These are phyloP conservation scores for Sphaeridia pumilis DNA, from an alignment of 2,888 invertebrate genomes.

Conservation along the genomic window DNA sequence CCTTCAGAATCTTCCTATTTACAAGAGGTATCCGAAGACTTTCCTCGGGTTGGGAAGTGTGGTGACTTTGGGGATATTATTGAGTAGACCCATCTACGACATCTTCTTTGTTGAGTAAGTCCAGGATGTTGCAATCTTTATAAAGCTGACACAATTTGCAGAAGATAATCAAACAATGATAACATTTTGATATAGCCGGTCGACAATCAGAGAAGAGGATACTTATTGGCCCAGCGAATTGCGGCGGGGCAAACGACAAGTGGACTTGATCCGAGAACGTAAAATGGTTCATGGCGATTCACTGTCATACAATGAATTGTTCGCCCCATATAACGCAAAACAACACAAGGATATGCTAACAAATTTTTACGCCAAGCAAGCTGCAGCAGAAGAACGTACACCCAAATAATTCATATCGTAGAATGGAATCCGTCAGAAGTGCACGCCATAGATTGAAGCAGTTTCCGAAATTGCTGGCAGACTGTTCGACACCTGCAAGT, in stretches of 20 bases:
- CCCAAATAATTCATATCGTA: neutral
- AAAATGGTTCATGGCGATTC: neutral
- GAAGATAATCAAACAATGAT: too few relatives aligned
- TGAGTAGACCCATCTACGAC: constrained; percentile 62
- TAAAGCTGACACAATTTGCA: too few relatives aligned
- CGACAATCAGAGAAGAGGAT: too few relatives aligned
- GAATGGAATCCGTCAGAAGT: constrained; percentile 68
- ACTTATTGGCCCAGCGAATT: constrained; percentile 22
- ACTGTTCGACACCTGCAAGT: constrained; percentile 57
- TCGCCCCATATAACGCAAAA: neutral
- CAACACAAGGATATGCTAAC: neutral
- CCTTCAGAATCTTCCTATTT: constrained; percentile 16
- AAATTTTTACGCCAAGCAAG: neutral
- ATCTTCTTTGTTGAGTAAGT: constrained; percentile 42
- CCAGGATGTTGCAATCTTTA: too few relatives aligned
- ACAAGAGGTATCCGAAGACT: constrained; percentile 14
- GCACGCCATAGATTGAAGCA: constrained; percentile 59
- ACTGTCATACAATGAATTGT: neutral
- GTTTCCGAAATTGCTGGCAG: constrained; percentile 59
- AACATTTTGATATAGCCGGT: too few relatives aligned
- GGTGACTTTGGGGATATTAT: constrained; percentile 47
- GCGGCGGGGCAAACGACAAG: constrained; percentile 15
- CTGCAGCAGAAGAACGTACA: neutral
- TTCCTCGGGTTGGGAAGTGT: constrained; percentile 39
- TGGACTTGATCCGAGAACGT: constrained; percentile 15